These are phyloP conservation scores for Philhelius pedissequus DNA, from an alignment of 2,888 invertebrate genomes.

Conservation along the genomic window DNA sequence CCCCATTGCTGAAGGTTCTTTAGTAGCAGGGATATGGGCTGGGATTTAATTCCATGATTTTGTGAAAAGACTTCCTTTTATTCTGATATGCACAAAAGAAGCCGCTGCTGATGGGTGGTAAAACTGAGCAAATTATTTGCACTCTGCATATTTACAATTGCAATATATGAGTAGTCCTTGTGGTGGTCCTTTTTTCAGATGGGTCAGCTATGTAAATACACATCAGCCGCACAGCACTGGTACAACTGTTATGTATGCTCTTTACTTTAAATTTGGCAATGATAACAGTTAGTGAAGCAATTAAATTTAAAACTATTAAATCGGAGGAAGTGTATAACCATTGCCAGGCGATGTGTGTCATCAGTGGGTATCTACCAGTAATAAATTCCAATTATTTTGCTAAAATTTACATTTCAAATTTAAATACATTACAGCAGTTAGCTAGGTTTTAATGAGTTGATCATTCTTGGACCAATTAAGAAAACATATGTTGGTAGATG, in stretches of 20 bases:
- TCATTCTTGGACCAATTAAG: background rate
- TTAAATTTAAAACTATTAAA: background rate
- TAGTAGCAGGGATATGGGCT: background rate
- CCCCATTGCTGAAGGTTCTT: background rate
- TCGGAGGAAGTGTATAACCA: background rate
- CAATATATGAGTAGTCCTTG: background rate
- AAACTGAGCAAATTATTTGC: conserved; percentile 5
- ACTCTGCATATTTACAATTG: background rate
- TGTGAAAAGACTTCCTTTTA: background rate
- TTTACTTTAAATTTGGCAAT: background rate
- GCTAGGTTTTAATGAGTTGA: background rate
- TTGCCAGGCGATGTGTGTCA: too few species aligned
- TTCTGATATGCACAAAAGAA: background rate
- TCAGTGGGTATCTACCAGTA: background rate
- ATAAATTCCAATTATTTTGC: background rate
- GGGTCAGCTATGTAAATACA: background rate
- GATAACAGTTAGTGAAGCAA: background rate
- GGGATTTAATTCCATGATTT: background rate
- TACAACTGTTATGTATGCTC: too few species aligned
- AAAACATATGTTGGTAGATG: background rate
- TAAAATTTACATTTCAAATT: background rate
- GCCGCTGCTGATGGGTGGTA: background rate
- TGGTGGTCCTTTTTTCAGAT: background rate
- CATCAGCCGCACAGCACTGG: background rate
- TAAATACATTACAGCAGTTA: background rate